A percentile compares a stretch with the other conserved stretches of the same genome.
These are phyloP conservation scores for Cacoxenus indagator DNA, from an alignment of 2,888 invertebrate genomes.

Conservation along the genomic window DNA sequence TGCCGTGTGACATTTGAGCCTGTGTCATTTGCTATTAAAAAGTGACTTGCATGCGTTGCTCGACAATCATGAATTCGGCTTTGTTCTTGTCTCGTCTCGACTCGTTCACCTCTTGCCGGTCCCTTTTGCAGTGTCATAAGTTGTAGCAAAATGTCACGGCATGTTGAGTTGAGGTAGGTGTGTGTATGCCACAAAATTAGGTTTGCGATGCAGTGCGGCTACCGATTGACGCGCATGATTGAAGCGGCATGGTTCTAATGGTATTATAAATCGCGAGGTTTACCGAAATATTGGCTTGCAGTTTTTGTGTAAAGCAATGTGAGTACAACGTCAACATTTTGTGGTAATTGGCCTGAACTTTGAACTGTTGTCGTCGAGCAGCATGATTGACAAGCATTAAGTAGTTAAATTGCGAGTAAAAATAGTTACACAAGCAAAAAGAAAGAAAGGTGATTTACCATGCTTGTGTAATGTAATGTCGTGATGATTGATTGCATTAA, in stretches of 20 bases:
- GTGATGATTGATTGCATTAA: too few species aligned
- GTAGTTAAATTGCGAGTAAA: not conserved
- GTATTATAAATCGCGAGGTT: too few species aligned
- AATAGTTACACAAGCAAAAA: too few species aligned
- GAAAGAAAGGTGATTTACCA: too few species aligned
- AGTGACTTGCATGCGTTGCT: not conserved
- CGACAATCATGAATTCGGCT: not conserved
- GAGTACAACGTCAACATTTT: too few species aligned
- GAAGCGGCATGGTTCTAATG: not conserved
- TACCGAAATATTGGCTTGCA: too few species aligned
- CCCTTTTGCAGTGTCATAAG: not conserved
- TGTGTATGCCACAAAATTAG: not conserved
- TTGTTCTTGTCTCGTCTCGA: not conserved
- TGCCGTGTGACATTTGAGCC: constrained; percentile 3
- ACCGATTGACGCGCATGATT: not conserved
- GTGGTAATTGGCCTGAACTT: not conserved
- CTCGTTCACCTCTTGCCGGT: not conserved
- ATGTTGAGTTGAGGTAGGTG: not conserved
- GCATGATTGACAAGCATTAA: not conserved
- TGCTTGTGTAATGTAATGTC: too few species aligned
- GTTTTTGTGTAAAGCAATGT: too few species aligned
- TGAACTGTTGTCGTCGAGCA: not conserved
- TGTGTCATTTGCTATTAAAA: not conserved
- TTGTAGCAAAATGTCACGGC: not conserved
- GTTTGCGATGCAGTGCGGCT: not conserved